Evolutionary conservation across 2,888 invertebrate genomes (phyloP).

Genomic region (Anoplius nigerrimus): DNA sequence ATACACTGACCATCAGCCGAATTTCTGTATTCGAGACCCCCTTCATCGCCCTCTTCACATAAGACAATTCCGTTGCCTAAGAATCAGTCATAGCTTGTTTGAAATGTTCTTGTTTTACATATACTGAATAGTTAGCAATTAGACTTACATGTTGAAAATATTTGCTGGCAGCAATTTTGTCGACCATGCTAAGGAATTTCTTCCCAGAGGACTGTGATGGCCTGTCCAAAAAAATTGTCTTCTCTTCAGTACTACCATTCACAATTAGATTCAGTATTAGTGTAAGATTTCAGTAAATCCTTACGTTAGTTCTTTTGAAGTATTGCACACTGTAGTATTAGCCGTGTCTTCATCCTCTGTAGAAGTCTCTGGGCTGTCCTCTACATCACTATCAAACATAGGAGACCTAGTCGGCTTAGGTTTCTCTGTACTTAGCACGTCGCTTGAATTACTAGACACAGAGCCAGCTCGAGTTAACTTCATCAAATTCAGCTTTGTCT

Average conservation of each 20-base stretch:
- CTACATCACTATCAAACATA: conserved; percentile 85
- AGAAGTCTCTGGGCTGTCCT: conserved; percentile 88
- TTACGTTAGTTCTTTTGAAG: conserved; percentile 64
- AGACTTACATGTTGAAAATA: conserved; percentile 86
- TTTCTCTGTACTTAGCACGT: conserved; percentile 46
- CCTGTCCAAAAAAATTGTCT: conserved; percentile 52
- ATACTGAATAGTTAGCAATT: background rate
- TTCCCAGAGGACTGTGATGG: conserved; percentile 76
- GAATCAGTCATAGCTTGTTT: background rate
- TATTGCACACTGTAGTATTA: conserved; percentile 60
- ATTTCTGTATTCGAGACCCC: conserved; percentile 93
- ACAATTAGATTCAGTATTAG: background rate
- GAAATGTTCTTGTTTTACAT: background rate
- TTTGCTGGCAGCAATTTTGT: conserved; percentile 89
- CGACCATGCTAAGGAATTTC: conserved; percentile 88
- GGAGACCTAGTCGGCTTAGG: conserved; percentile 74
- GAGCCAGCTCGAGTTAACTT: conserved; percentile 77
- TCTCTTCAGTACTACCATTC: background rate
- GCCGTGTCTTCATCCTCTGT: conserved; percentile 81
- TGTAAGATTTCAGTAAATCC: conserved; percentile 12
- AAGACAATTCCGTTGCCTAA: conserved; percentile 89
- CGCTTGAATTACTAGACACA: conserved; percentile 51
- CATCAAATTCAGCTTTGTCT: conserved; percentile 91
- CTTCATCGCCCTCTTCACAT: conserved; percentile 92
- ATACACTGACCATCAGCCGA: conserved; percentile 89